Conservation (phyloP, 1,140 invertebrate species). For the Caerostris extrusa region DNA sequence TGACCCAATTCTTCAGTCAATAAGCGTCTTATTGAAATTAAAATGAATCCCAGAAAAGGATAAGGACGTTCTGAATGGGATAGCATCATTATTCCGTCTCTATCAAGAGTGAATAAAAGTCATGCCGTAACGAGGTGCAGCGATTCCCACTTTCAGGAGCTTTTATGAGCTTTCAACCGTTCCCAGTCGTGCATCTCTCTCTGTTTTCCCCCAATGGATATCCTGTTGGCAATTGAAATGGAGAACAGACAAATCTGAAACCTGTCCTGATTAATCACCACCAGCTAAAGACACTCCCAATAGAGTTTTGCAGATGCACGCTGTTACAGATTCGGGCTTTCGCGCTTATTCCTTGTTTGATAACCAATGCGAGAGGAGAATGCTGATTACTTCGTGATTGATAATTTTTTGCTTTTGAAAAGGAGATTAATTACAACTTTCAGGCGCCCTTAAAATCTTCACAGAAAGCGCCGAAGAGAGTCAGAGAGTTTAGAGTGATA, state of each 20-base stretch:
- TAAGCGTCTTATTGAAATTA: no score
- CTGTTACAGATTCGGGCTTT: neutral
- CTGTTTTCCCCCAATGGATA: neutral
- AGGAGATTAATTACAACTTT: no score
- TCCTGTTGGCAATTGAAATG: constrained; percentile 3
- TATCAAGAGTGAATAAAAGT: no score
- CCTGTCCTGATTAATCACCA: constrained; percentile 27
- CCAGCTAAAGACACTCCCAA: constrained; percentile 30
- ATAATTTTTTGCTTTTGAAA: neutral
- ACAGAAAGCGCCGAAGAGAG: no score
- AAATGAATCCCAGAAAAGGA: no score
- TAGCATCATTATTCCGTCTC: no score
- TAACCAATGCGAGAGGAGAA: neutral
- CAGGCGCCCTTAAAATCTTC: no score
- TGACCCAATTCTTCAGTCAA: no score
- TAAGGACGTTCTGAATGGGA: no score
- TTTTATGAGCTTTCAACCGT: constrained; percentile 32
- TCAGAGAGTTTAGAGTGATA: no score
- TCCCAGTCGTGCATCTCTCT: neutral
- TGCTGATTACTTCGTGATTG: neutral
- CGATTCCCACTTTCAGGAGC: neutral
- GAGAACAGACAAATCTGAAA: constrained; percentile 48
- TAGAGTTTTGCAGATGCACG: neutral
- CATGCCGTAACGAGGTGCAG: neutral
- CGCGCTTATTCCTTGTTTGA: neutral